Conservation (phyloP, 2,797 vertebrate genomes). For the Sitta carolinensis region DNA sequence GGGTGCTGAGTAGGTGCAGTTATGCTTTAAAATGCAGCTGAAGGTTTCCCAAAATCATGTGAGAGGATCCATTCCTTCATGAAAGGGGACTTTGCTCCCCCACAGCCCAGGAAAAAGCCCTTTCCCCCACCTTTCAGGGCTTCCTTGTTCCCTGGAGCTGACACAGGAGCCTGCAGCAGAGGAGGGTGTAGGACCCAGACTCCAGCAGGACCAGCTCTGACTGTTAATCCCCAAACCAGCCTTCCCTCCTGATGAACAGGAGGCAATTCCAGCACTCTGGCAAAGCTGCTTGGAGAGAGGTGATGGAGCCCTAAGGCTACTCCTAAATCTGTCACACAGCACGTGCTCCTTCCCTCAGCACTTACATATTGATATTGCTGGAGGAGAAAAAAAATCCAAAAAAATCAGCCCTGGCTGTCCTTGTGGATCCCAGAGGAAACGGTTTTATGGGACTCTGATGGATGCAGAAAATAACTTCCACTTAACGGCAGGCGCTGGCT, state of each 20-base stretch:
- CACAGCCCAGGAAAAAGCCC: background rate
- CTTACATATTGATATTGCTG: background rate
- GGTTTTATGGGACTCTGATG: conserved; percentile 46
- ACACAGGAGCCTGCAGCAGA: background rate
- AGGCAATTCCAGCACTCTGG: background rate
- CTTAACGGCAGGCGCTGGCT: conserved; percentile 39
- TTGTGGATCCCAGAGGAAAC: conserved; percentile 40
- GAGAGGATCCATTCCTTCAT: background rate
- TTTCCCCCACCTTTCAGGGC: background rate
- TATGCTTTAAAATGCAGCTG: background rate
- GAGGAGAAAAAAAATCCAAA: background rate
- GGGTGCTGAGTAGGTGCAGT: background rate
- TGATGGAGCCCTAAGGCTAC: background rate
- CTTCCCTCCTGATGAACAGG: background rate
- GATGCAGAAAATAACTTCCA: conserved; percentile 56
- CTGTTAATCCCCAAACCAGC: background rate
- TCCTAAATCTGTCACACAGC: conserved; percentile 35
- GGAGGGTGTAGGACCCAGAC: background rate
- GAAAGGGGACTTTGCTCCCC: background rate
- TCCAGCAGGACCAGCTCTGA: background rate
- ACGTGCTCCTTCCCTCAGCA: background rate
- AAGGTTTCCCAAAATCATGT: background rate
- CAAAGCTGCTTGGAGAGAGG: background rate
- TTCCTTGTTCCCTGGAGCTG: background rate
- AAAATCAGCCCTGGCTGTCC: conserved; percentile 28